Evolutionary conservation across 2,113 vertebrate species (phyloP).

Genomic region (Campylomormyrus tamandua): DNA sequence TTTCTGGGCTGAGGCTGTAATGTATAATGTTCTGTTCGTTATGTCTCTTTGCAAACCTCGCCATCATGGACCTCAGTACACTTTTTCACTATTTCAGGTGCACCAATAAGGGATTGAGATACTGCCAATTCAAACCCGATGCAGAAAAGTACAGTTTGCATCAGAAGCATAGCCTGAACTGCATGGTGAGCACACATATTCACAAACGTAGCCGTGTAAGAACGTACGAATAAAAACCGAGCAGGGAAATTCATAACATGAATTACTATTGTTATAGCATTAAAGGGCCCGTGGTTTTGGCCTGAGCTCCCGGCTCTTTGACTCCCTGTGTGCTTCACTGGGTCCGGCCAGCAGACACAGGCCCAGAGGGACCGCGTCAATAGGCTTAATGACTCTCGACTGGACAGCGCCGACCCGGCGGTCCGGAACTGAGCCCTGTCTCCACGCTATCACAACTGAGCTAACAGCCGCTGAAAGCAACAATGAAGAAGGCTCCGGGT

Average conservation of each 20-base stretch:
- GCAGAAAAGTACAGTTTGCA: neutral
- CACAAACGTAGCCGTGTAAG: neutral
- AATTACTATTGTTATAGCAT: neutral
- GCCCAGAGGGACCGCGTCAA: neutral
- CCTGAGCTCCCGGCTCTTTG: neutral
- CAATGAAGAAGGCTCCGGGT: neutral
- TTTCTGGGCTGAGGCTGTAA: neutral
- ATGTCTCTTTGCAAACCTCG: neutral
- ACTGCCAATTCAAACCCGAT: neutral
- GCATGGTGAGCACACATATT: neutral
- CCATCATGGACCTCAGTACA: neutral
- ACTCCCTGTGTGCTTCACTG: neutral
- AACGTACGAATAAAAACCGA: neutral
- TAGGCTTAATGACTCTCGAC: conserved; percentile 10
- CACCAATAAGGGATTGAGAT: neutral
- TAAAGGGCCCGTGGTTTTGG: neutral
- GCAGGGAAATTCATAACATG: neutral
- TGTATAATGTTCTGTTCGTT: neutral
- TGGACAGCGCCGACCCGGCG: neutral
- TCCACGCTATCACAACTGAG: conserved; percentile 10
- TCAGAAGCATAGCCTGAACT: neutral
- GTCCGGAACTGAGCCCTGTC: conserved; percentile 7
- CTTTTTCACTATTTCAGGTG: neutral
- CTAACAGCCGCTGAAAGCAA: conserved; percentile 14
- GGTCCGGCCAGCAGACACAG: neutral